These are phyloP conservation scores for Erythrocercus mccallii DNA, from an alignment of 2,113 vertebrate species.

Conservation along the genomic window DNA sequence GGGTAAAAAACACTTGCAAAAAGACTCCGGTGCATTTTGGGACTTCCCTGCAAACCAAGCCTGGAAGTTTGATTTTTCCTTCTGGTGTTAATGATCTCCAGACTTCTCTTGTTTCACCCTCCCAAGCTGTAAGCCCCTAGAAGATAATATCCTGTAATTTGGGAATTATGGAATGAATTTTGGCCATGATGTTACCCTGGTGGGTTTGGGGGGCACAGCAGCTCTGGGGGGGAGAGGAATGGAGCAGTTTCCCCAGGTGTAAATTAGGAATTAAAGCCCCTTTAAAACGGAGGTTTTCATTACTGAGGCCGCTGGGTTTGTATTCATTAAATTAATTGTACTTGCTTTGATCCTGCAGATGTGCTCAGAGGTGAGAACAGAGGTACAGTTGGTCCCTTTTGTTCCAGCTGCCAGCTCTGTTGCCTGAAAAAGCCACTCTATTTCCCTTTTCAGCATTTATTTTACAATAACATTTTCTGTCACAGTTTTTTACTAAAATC, in stretches of 20 bases:
- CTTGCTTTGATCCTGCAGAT: background rate
- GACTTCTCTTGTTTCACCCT: background rate
- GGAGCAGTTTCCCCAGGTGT: background rate
- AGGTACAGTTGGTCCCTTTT: background rate
- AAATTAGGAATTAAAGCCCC: background rate
- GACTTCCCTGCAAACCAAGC: background rate
- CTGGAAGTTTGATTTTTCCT: background rate
- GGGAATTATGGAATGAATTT: background rate
- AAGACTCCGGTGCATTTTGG: background rate
- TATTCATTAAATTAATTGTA: background rate
- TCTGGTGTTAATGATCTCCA: background rate
- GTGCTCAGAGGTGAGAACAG: background rate
- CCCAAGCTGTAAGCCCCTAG: background rate
- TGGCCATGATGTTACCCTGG: background rate
- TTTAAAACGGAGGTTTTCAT: background rate
- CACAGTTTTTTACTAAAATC: background rate
- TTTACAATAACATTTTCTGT: background rate
- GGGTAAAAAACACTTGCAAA: background rate
- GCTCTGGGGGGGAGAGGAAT: fast-evolving
- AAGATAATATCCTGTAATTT: background rate
- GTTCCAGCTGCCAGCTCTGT: background rate
- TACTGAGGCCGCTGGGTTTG: fast-evolving
- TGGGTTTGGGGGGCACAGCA: background rate
- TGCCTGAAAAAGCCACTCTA: background rate
- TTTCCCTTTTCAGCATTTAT: background rate